Percentiles rank a stretch among this genome's conserved stretches.
Conservation (phyloP, 2,888 invertebrate genomes). For the Bursaphelenchus okinawaensis region DNA sequence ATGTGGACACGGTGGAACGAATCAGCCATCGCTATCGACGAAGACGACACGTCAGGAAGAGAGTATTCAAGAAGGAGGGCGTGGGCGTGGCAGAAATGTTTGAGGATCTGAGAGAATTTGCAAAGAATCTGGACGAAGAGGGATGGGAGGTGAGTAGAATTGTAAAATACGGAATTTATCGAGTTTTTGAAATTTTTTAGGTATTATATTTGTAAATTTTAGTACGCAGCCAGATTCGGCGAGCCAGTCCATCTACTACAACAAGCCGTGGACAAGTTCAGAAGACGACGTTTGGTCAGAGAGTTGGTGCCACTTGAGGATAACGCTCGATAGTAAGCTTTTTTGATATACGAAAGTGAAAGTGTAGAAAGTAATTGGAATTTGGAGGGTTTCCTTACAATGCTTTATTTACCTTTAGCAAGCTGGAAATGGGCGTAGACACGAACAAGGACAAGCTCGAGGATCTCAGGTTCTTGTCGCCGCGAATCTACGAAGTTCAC, state of each 20-base stretch:
- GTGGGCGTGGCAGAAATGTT: constrained; percentile 15
- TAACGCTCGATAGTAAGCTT: neutral
- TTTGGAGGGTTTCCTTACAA: too few species aligned
- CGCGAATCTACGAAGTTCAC: constrained; percentile 45
- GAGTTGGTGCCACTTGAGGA: constrained; percentile 28
- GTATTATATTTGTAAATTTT: constrained; percentile 9
- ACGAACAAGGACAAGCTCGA: neutral
- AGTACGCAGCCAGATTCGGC: constrained; percentile 33
- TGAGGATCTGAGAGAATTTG: constrained; percentile 18
- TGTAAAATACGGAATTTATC: too few species aligned
- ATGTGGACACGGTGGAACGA: constrained; percentile 12
- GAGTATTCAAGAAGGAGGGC: neutral
- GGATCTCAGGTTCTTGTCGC: constrained; percentile 12
- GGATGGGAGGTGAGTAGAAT: constrained; percentile 29
- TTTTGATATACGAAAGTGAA: neutral
- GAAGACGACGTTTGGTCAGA: constrained; percentile 37
- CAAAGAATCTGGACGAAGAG: constrained; percentile 16
- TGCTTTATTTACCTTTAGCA: constrained; percentile 8
- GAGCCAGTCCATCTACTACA: constrained; percentile 33
- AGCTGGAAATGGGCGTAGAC: constrained; percentile 12
- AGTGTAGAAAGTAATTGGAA: too few species aligned
- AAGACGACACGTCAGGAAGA: constrained; percentile 10
- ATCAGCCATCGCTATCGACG: constrained; percentile 14
- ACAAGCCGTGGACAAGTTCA: constrained; percentile 23
- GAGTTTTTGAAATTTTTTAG: too few species aligned